These are phyloP conservation scores for Xenopus tropicalis DNA, from an alignment of 2,113 vertebrate genomes.

Conservation along the genomic window UCB_Xtro_10.0 CM004450.2:108188001-108188500, in stretches of 20 bases:
- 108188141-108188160: slow-evolving; percentile 38
- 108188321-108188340: background rate
- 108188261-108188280: slow-evolving; percentile 35
- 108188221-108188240: slow-evolving; percentile 43
- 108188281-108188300: slow-evolving; percentile 1
- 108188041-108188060: slow-evolving; percentile 29
- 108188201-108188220: slow-evolving; percentile 39
- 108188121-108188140: slow-evolving; percentile 37
- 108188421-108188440: too few species aligned
- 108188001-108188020: slow-evolving; percentile 27
- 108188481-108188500: too few species aligned
- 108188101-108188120: slow-evolving; percentile 40
- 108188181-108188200: slow-evolving; percentile 38
- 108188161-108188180: slow-evolving; percentile 44
- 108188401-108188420: too few species aligned
- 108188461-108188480: too few species aligned
- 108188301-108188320: background rate
- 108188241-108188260: slow-evolving; percentile 39
- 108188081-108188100: slow-evolving; percentile 44
- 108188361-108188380: too few species aligned
- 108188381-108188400: too few species aligned
- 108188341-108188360: too few species aligned
- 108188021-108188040: slow-evolving; percentile 29
- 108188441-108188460: too few species aligned
- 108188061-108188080: slow-evolving; percentile 42